Evolutionary conservation across 2,888 invertebrate genomes (phyloP).

Genomic region (Folsomia candida): DNA sequence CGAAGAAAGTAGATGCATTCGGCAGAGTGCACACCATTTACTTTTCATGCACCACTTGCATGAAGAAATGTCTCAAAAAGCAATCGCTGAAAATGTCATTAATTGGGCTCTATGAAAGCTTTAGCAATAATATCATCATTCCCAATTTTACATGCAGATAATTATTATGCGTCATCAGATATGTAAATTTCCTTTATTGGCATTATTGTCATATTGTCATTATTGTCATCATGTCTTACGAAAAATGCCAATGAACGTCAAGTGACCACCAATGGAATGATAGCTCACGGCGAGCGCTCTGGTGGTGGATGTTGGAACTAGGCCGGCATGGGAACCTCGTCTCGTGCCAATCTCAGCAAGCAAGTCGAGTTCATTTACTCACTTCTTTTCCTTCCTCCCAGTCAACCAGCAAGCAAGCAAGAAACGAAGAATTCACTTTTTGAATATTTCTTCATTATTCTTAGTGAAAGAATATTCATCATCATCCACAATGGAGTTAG

Average conservation of each 20-base stretch:
- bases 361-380: neutral
- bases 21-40: constrained; percentile 74
- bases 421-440: too few species aligned
- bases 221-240: neutral
- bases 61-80: neutral
- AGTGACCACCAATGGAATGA: too few species aligned
- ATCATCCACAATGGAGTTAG: neutral
- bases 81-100: neutral
- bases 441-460: too few species aligned
- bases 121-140: neutral
- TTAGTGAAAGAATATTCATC: too few species aligned
- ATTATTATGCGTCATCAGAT: neutral
- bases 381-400: too few species aligned
- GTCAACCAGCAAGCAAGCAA: too few species aligned
- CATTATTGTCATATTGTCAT: neutral
- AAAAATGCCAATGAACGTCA: neutral
- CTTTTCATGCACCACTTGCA: too few species aligned
- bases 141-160: neutral
- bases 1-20: constrained; percentile 64
- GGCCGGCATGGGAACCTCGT: neutral
- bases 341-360: neutral
- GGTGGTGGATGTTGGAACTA: neutral
- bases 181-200: neutral
- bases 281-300: too few species aligned
- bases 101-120: neutral